Evolutionary conservation across 2,113 vertebrate genomes (phyloP).

Genomic region (Daubentonia madagascariensis): DNA sequence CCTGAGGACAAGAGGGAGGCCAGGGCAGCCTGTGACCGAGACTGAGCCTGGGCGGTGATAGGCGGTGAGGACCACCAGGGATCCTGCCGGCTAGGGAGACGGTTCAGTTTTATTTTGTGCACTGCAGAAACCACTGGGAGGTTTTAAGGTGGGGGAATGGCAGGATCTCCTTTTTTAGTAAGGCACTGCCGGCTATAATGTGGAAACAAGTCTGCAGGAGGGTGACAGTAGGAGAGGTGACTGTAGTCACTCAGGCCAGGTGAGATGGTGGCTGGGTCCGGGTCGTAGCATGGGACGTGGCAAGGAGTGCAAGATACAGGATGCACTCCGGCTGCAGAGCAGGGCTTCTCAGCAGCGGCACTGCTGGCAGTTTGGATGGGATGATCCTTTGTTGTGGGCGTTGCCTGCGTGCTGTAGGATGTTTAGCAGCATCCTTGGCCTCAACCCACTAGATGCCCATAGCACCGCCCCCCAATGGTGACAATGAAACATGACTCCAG

Average conservation of each 20-base stretch:
- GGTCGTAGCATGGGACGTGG: not conserved
- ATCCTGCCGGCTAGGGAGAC: too few species aligned
- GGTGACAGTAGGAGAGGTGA: not conserved
- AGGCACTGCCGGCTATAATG: not conserved
- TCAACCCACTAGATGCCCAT: not conserved
- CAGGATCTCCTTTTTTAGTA: not conserved
- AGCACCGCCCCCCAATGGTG: not conserved
- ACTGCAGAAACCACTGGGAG: not conserved
- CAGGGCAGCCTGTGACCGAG: accelerated
- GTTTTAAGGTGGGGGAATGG: not conserved
- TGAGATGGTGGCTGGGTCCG: accelerated
- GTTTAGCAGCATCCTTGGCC: not conserved
- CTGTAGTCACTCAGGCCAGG: accelerated
- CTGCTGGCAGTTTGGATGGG: not conserved
- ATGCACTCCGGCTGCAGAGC: not conserved
- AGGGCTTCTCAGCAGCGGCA: not conserved
- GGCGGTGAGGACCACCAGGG: not conserved
- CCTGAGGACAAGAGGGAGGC: not conserved
- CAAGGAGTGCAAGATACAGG: not conserved
- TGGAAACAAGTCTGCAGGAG: not conserved
- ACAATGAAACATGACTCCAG: not conserved
- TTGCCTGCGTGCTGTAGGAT: not conserved
- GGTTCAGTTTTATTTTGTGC: not conserved
- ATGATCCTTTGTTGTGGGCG: not conserved
- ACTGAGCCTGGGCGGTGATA: accelerated